Evolutionary conservation across 2,888 invertebrate species (phyloP), one percentile per base, ranked within the genome.

Genomic region (Heliconius ethilla): DNA sequence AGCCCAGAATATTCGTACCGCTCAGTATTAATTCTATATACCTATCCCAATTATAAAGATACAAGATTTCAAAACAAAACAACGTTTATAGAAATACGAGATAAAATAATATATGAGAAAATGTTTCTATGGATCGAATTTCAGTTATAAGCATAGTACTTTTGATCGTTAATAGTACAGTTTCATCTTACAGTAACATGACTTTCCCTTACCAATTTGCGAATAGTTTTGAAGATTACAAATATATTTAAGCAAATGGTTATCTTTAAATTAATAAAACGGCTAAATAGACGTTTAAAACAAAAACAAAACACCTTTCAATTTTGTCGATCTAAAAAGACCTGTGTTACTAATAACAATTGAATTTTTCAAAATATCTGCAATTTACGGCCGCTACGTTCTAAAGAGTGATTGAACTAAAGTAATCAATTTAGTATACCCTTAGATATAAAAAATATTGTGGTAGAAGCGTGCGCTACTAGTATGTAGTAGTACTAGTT

Each of bases 401-500:
- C n/a, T 55, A 22, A 29, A 29, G n/a, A 59, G 29, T 59, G 6
- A 72, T 72, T 55, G 33, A n/a, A 59, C 59, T 51, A 59, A 72
- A 59, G 15, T 59, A 9, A 33, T 33, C 33, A 15, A 72, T 59
- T 59, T 59, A 59, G 59, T 72, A 33, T 69, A 69, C 40, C 9
- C 25, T 72, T 72, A 72, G 59, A 72, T 33, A 65, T 78, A 37
- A 13, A 67, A 63, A 27, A 75, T 29, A 51, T 55, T 66, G 55
- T 55, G 25, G 59, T 77, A 77, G 77, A 55, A 33, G 59, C 70
- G 70, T 37, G 72, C 75, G 55, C 75, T 73, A 75, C 67, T 75
- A 67, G 75, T 59, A 70, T 69, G 76, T 77, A 73, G 76, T 80
- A 78, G 79, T 79, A 75, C 84, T 83, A 79, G 84, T 81, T n/a